Conservation (phyloP, 2,797 vertebrate species). For the Anas georgica region DNA sequence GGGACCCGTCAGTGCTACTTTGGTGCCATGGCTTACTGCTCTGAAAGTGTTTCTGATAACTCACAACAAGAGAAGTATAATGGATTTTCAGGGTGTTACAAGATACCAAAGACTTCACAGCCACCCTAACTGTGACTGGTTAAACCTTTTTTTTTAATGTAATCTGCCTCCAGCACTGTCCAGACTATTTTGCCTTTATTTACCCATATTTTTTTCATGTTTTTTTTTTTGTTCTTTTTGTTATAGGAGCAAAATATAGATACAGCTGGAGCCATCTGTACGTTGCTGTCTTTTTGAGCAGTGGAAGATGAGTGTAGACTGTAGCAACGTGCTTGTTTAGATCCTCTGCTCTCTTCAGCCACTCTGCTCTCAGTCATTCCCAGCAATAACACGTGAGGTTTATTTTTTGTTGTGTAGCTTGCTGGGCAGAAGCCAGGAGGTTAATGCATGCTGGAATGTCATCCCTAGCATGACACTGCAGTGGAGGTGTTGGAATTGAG, state of each 20-base stretch:
- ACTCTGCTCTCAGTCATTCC: neutral
- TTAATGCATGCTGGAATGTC: neutral
- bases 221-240: too few relatives aligned
- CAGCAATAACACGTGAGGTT: neutral
- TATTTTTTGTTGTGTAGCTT: neutral
- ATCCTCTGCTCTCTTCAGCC: neutral
- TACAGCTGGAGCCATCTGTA: neutral
- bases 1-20: neutral
- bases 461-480: neutral
- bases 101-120: neutral
- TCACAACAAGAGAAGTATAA: neutral
- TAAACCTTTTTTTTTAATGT: neutral
- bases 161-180: neutral
- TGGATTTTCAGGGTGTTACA: neutral
- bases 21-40: neutral
- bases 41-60: neutral
- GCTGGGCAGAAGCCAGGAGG: neutral
- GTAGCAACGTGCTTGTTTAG: neutral
- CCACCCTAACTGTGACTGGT: neutral
- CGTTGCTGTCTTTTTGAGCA: neutral
- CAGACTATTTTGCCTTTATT: neutral
- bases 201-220: neutral
- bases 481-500: neutral
- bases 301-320: neutral
- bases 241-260: neutral